These are phyloP conservation scores for Seriola quinqueradiata DNA, from an alignment of 2,113 vertebrate species.

Conservation along the genomic window DNA sequence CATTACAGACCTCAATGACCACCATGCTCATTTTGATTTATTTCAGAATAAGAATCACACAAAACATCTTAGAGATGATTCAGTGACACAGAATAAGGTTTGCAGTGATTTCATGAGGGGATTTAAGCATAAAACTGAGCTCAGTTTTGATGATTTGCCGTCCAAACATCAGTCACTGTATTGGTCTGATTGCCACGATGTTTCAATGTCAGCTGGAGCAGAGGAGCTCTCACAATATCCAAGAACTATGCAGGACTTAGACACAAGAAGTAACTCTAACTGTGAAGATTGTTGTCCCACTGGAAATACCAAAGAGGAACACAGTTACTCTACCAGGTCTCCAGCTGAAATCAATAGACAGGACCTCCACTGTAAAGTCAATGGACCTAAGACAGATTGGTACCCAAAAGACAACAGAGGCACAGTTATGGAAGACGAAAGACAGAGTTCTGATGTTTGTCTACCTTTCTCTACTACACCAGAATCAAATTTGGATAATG, in stretches of 20 bases:
- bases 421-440: background rate
- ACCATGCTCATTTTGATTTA: constrained; percentile 23
- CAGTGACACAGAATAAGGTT: background rate
- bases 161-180: constrained; percentile 20
- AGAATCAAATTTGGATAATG: background rate
- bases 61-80: constrained; percentile 7
- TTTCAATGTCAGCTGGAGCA: background rate
- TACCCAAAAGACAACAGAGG: constrained; percentile 7
- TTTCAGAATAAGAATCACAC: constrained; percentile 11
- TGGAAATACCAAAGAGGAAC: constrained; percentile 38
- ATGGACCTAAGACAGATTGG: background rate
- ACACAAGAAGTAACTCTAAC: constrained; percentile 9
- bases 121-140: constrained; percentile 15
- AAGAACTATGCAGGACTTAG: background rate
- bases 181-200: constrained; percentile 1
- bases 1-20: background rate
- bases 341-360: constrained; percentile 9
- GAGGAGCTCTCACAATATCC: background rate
- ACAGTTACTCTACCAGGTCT: constrained; percentile 5
- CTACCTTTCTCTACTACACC: background rate
- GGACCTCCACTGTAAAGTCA: background rate
- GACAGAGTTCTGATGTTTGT: background rate
- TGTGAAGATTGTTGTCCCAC: constrained; percentile 1
- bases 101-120: background rate
- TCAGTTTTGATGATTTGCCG: constrained; percentile 5